These are phyloP conservation scores for Nesogale talazaci DNA, from an alignment of 2,113 vertebrate genomes.

Conservation along the genomic window DNA sequence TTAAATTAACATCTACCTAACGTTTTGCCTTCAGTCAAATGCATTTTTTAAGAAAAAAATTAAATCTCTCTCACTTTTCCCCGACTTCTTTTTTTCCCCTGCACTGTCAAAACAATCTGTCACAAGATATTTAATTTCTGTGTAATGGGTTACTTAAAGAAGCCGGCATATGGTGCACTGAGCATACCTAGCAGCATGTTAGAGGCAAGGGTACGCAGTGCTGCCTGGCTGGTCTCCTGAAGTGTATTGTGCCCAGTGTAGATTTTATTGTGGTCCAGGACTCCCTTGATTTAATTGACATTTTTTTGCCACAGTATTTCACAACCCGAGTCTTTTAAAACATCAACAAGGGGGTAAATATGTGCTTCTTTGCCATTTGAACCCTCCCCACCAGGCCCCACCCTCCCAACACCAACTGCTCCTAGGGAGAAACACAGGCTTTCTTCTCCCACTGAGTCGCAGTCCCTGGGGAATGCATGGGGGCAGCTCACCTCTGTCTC, in stretches of 20 bases:
- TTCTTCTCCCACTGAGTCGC: too few species aligned
- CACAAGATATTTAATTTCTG: conserved; percentile 86
- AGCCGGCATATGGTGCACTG: conserved; percentile 81
- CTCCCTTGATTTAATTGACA: conserved; percentile 24
- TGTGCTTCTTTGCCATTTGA: neutral
- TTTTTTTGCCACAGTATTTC: neutral
- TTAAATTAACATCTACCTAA: conserved; percentile 90
- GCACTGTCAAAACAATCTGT: conserved; percentile 89
- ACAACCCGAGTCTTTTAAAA: conserved; percentile 38
- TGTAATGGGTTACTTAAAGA: conserved; percentile 87
- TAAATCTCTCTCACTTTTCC: conserved; percentile 80
- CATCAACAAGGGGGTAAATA: conserved; percentile 53
- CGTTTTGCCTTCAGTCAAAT: conserved; percentile 88
- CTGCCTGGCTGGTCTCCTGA: neutral
- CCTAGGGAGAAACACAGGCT: too few species aligned
- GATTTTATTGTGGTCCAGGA: neutral
- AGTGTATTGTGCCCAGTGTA: conserved; percentile 22
- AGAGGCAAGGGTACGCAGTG: conserved; percentile 30
- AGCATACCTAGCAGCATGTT: conserved; percentile 78
- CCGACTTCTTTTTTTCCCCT: conserved; percentile 71
- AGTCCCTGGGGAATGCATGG: too few species aligned
- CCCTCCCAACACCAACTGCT: too few species aligned
- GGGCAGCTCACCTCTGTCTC: too few species aligned
- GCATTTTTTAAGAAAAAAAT: conserved; percentile 81
- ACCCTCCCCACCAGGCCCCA: too few species aligned